phyloP scores from a whole-genome alignment of 2,797 vertebrate genomes.

The Rhinoraja longicauda region DNA sequence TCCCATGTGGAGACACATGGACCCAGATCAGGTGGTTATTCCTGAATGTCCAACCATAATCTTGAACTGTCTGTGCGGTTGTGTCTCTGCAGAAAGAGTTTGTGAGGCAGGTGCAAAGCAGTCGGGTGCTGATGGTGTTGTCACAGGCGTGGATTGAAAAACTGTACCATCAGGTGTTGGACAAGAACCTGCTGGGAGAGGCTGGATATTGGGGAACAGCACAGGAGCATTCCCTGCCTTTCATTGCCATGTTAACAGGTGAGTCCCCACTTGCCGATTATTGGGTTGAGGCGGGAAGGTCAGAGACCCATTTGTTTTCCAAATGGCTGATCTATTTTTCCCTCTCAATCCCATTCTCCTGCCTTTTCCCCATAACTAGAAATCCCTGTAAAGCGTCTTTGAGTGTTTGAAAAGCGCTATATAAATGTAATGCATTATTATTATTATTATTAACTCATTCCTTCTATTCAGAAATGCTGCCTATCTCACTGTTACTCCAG shows the following conservation, averaged over 20 bases:
- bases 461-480: too few species aligned
- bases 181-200: constrained; percentile 85
- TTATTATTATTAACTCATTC: too few species aligned
- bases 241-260: constrained; percentile 90
- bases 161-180: constrained; percentile 82
- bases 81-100: constrained; percentile 77
- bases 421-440: too few species aligned
- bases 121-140: constrained; percentile 82
- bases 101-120: constrained; percentile 81
- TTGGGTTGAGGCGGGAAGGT: not conserved
- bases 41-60: not conserved
- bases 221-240: constrained; percentile 72
- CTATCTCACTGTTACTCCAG: too few species aligned
- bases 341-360: too few species aligned
- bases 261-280: constrained; percentile 41
- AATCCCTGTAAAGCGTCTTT: too few species aligned
- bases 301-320: not conserved
- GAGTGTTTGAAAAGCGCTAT: too few species aligned
- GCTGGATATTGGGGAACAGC: constrained; percentile 82
- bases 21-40: not conserved
- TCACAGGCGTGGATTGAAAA: constrained; percentile 93
- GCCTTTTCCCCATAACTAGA: too few species aligned
- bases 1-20: not conserved
- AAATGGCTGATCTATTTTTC: not conserved
- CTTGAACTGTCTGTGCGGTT: not conserved